Base-by-base conservation (phyloP, 2,113 vertebrate species). In the Indicator maculatus region DNA sequence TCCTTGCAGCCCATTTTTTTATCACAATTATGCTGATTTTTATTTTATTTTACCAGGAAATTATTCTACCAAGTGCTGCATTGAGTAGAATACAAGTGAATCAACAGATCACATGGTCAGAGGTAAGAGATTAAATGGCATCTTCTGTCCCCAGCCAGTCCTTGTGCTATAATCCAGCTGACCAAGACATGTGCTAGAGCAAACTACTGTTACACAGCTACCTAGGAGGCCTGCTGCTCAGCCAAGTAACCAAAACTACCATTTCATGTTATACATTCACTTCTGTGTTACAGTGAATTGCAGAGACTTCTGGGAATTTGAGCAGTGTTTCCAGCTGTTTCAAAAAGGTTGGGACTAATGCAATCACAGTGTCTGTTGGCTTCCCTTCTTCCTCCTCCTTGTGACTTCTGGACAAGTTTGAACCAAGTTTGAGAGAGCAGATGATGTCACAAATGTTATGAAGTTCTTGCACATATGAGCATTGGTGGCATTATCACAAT, bases 271-370 rank as follows among this genome's bases (percentile, higher is more conserved):
- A 64, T 0, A 20, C 88, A 90, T 91, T 95, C 77, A 33, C 83
- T 95, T 95, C 88, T 79, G 41, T 76, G 80, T 88, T 72, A 56
- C 18, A 83, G 59, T 14, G n/a, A 94, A 77, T 90, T 86, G 92
- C 45, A 95, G 85, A 91, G 79, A 78, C 94, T 84, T 86, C 7
- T 8, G 52, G 66, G 83, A 96, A 93, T 76, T 61, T 50, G 88
- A 96, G 27, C 17, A 52, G 23, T 44, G 16, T 33, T 97, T 95
- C 41, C 65, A 71, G 38, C 11, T 73, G 55, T 73, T 93, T 83
- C 3, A 3, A 83, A 71, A 19, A 15, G 18, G 0, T 0, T n/a
- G 10, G 30, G 55, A 50, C 60, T 66, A 14, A 60, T 0, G 5
- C 14, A 44, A 93, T 59, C 23, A 59, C 20, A 20, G 14, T 36